phyloP scores from a whole-genome alignment of 2,113 vertebrate species.

The Oncorhynchus keta region DNA sequence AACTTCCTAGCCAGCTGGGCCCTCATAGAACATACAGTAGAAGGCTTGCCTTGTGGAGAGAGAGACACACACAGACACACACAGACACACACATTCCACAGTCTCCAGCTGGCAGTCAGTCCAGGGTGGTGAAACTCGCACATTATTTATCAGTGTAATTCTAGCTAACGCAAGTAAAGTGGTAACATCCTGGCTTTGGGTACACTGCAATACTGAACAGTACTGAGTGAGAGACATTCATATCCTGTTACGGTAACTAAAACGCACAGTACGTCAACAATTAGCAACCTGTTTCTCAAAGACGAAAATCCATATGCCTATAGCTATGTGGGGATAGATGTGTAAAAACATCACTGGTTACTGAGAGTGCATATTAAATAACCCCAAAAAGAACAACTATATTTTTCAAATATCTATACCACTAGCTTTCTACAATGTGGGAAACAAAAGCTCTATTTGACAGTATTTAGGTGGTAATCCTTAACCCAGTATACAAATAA shows the following conservation, averaged over 20 bases:
- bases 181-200: background rate
- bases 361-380: background rate
- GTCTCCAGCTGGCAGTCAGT: background rate
- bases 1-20: no score
- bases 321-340: background rate
- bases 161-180: background rate
- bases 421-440: no score
- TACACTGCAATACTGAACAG: background rate
- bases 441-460: no score
- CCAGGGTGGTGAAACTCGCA: background rate
- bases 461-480: no score
- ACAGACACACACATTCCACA: background rate
- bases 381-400: background rate
- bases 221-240: background rate
- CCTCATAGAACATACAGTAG: background rate
- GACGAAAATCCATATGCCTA: background rate
- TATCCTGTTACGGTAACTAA: background rate
- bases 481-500: no score
- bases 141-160: constrained; percentile 15
- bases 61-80: background rate
- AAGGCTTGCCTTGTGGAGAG: background rate
- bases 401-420: background rate
- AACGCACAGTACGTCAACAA: background rate
- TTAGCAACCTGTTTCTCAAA: background rate
- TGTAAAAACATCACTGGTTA: background rate